Percentiles rank a stretch among this genome's conserved stretches.
These are phyloP conservation scores for Noctilio leporinus DNA, from an alignment of 2,113 vertebrate species.

Conservation along the genomic window DNA sequence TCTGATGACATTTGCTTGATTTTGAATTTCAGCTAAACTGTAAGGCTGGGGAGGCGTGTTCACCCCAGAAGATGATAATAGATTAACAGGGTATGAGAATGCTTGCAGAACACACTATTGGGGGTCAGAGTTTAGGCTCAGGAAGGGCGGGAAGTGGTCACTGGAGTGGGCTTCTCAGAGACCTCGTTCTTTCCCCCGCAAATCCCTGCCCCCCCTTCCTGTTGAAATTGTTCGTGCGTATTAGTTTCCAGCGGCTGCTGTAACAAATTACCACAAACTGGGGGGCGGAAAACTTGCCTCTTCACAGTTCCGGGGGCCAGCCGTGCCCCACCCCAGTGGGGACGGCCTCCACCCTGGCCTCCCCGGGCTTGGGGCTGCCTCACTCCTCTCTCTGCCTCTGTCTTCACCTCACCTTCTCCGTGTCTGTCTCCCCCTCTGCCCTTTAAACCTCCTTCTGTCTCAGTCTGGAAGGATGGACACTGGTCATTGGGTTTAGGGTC, in stretches of 20 bases:
- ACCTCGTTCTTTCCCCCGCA: not conserved
- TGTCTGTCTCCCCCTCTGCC: not conserved
- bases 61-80: not conserved
- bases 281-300: not conserved
- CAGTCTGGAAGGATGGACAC: not conserved
- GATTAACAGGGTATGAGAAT: not conserved
- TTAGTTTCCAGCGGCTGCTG: not conserved
- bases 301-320: not conserved
- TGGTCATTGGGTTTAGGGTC: not conserved
- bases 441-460: not conserved
- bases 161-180: not conserved
- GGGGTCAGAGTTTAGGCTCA: not conserved
- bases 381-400: not conserved
- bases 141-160: not conserved
- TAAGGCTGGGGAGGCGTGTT: not conserved
- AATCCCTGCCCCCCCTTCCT: not conserved
- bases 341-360: not conserved
- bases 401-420: not conserved
- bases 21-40: not conserved
- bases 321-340: fast-evolving
- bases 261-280: not conserved
- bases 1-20: not conserved
- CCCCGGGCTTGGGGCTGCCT: not conserved
- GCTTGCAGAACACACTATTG: fast-evolving
- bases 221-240: not conserved